Evolutionary conservation across 2,113 vertebrate species (phyloP).

Genomic region (Pterocles orientalis): DNA sequence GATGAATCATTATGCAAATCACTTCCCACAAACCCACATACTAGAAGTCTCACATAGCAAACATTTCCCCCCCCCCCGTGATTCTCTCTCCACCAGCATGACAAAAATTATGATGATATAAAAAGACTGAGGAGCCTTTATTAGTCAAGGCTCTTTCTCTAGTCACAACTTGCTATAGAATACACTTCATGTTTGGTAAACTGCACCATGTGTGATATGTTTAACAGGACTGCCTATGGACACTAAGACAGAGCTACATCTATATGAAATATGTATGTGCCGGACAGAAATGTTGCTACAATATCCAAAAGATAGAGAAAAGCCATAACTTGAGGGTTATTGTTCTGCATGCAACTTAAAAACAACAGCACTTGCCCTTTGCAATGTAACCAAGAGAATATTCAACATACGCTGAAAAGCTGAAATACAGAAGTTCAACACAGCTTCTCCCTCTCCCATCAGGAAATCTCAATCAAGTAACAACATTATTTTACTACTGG

Average conservation of each 20-base stretch:
- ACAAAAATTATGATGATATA: not conserved
- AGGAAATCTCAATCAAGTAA: not conserved
- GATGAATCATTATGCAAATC: slow-evolving; percentile 31
- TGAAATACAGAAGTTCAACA: not conserved
- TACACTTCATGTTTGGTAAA: not conserved
- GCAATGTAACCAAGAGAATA: not conserved
- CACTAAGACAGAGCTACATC: not conserved
- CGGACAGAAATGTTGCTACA: not conserved
- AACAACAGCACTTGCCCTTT: not conserved
- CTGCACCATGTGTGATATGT: not conserved
- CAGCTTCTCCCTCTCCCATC: not conserved
- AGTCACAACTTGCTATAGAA: not conserved
- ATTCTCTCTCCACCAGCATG: not conserved
- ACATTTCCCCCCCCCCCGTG: not conserved
- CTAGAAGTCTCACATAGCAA: not conserved
- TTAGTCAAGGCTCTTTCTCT: not conserved
- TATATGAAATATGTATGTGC: not conserved
- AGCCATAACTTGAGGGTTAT: not conserved
- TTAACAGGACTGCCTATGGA: not conserved
- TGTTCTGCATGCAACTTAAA: not conserved
- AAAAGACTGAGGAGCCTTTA: not conserved
- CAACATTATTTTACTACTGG: not conserved
- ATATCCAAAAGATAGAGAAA: not conserved
- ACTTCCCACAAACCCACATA: not conserved
- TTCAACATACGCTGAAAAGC: not conserved